These are phyloP conservation scores for Nasonia oneida DNA, from an alignment of 2,888 invertebrate species.

Conservation along the genomic window DNA sequence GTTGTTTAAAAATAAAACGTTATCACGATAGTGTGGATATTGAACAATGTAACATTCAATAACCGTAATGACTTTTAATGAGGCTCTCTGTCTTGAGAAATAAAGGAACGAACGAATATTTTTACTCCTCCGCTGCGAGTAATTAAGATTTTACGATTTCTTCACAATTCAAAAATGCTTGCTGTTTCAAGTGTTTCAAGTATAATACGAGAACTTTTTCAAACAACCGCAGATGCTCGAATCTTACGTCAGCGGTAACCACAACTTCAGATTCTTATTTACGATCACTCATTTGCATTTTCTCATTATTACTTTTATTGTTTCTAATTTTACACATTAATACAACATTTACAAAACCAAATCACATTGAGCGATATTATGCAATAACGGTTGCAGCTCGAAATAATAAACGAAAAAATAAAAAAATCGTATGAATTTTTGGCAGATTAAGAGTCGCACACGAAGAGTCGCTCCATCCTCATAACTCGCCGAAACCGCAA, in stretches of 20 bases:
- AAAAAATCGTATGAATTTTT: neutral
- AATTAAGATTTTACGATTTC: slow-evolving; percentile 21
- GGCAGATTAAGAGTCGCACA: too few species aligned
- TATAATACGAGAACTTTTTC: slow-evolving; percentile 26
- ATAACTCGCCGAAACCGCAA: slow-evolving; percentile 2
- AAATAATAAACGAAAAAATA: neutral
- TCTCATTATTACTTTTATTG: neutral
- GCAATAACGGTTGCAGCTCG: too few species aligned
- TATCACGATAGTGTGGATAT: too few species aligned
- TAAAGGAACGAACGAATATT: neutral
- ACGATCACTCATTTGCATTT: slow-evolving; percentile 13
- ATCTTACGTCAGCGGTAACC: slow-evolving; percentile 16
- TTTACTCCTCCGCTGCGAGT: neutral
- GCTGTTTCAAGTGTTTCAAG: slow-evolving; percentile 31
- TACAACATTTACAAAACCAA: too few species aligned
- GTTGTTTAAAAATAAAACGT: too few species aligned
- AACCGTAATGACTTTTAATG: too few species aligned
- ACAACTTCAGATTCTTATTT: slow-evolving; percentile 7
- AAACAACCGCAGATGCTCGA: neutral
- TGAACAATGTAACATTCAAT: neutral
- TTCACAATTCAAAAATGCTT: slow-evolving; percentile 29
- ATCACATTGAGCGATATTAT: too few species aligned
- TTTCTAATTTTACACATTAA: neutral
- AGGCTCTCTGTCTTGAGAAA: neutral
- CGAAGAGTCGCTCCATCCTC: neutral